Evolutionary conservation across 1,140 invertebrate species (phyloP), one percentile per base, ranked within the genome.

Genomic region (Brachionus rubens): DNA sequence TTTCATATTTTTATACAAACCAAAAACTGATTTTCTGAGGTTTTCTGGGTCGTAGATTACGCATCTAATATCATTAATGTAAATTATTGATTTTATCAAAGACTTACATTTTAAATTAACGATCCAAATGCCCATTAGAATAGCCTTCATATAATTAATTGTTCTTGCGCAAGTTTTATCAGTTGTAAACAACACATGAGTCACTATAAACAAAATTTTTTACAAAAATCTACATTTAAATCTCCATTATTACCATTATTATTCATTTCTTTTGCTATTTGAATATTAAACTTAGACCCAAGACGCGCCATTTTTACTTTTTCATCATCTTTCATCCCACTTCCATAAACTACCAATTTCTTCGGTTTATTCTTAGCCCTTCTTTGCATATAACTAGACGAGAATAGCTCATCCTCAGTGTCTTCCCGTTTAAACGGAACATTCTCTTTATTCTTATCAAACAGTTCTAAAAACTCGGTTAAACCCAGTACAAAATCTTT

Each of bases 61-160:
- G n/a, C n/a, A n/a, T n/a, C n/a, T n/a, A n/a, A n/a, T n/a, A n/a
- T n/a, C n/a, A n/a, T n/a, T n/a, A 12, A 54, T 28, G 3, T 14
- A 54, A 16, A 59, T 36, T 21, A 6, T 33, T 19, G n/a, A 19
- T 5, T 2, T 30, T 28, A 16, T 36, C 19, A 30, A 24, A 30
- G 1, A 9, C 19, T 16, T n/a, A 72, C 68, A 72, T 50, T 72
- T 72, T 72, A 72, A 50, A 40, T 48, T 50, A 33, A 72, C 68
- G 2, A 72, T 54, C 68, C 68, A 72, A 33, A 72, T 72, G 26
- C 68, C 68, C 68, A 72, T 72, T n/a, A 72, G n/a, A 50, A 72
- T 50, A 54, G 68, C 68, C 19, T 72, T 72, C 68, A 72, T 50
- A 14, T 72, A 72, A 41, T 72, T 72, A 10, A 72, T 48, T 6